These are phyloP conservation scores for Dexiosoma caninum DNA, from an alignment of 2,888 invertebrate species.

Conservation along the genomic window DNA sequence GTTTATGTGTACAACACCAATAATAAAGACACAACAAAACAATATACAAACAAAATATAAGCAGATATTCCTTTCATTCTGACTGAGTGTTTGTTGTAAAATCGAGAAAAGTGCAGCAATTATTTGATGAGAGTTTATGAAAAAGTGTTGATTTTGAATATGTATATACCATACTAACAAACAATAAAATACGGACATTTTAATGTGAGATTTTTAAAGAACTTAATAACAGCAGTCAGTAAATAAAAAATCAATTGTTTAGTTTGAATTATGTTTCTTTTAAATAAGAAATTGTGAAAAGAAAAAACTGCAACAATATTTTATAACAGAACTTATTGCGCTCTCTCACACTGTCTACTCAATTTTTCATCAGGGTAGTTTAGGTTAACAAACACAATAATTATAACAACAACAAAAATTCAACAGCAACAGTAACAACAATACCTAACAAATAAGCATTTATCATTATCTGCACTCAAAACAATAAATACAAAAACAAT, in stretches of 20 bases:
- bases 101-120: slow-evolving; percentile 38
- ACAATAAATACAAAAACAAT: slow-evolving; percentile 15
- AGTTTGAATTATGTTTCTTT: not conserved
- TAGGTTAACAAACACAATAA: slow-evolving; percentile 33
- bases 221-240: too few relatives aligned
- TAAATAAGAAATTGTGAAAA: not conserved
- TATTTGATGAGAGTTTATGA: not conserved
- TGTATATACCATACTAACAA: not conserved
- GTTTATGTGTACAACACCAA: slow-evolving; percentile 57
- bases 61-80: slow-evolving; percentile 40
- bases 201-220: not conserved
- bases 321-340: not conserved
- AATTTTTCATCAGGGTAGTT: slow-evolving; percentile 44
- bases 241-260: too few relatives aligned
- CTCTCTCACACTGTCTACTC: slow-evolving; percentile 24
- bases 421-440: slow-evolving; percentile 2
- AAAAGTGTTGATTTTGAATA: not conserved
- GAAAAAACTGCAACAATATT: not conserved
- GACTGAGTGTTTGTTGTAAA: not conserved
- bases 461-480: slow-evolving; percentile 22
- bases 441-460: slow-evolving; percentile 29
- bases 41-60: slow-evolving; percentile 17
- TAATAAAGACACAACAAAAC: slow-evolving; percentile 27
- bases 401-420: not conserved
- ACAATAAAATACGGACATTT: not conserved